These are phyloP conservation scores for Ciconia nigra DNA, from an alignment of 2,797 vertebrate species.

Conservation along the genomic window DNA sequence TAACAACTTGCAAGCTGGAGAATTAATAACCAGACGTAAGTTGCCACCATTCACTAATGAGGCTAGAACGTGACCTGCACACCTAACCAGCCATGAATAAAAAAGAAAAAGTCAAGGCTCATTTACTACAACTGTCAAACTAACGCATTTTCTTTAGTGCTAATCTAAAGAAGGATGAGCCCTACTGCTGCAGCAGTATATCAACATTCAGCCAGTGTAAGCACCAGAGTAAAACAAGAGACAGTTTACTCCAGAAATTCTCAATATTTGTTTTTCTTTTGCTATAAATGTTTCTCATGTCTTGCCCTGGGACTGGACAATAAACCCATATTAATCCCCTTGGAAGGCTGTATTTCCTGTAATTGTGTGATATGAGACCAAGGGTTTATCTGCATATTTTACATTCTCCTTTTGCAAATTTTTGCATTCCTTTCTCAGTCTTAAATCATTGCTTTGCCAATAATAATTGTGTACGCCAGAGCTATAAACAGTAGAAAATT, in stretches of 20 bases:
- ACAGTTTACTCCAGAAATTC: background rate
- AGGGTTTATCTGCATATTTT: background rate
- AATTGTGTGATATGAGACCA: background rate
- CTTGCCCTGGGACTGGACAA: background rate
- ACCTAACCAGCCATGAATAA: constrained; percentile 19
- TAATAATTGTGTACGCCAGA: background rate
- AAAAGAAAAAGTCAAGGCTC: background rate
- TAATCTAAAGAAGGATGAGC: constrained; percentile 18
- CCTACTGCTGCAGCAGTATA: background rate
- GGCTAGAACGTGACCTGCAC: constrained; percentile 24
- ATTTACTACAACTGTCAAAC: constrained; percentile 19
- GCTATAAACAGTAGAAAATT: background rate
- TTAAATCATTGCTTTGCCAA: background rate
- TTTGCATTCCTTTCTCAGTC: background rate
- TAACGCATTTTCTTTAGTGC: background rate
- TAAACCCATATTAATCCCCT: background rate
- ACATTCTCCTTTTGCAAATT: background rate
- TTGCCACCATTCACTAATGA: constrained; percentile 43
- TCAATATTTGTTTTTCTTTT: background rate
- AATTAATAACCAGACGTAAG: constrained; percentile 49
- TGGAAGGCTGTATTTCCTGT: background rate
- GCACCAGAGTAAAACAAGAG: background rate
- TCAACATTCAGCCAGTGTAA: constrained; percentile 10
- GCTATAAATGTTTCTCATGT: background rate
- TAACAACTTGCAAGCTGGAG: constrained; percentile 17